These are phyloP conservation scores for Mycetomoellerius zeteki DNA, from an alignment of 1,140 invertebrate species.

Conservation along the genomic window DNA sequence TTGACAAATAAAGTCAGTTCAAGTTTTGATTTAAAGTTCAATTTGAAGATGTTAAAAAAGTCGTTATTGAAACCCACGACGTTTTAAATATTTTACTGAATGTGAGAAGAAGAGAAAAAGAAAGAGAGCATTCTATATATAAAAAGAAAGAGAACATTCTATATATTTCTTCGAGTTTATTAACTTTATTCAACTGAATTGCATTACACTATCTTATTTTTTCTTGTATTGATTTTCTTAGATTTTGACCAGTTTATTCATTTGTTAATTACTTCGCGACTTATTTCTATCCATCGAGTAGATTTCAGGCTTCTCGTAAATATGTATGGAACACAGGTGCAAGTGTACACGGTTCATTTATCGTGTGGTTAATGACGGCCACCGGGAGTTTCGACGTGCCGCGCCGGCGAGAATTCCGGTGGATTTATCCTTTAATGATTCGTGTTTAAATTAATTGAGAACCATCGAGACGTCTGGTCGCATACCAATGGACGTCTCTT, in stretches of 20 bases:
- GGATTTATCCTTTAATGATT: conserved; percentile 73
- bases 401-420: conserved; percentile 36
- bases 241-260: not conserved
- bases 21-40: conserved; percentile 12
- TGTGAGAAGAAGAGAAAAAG: not conserved
- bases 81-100: not conserved
- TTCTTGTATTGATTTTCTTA: not conserved
- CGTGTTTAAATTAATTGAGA: conserved; percentile 68
- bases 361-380: conserved; percentile 72
- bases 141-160: not conserved
- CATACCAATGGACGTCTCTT: conserved; percentile 8
- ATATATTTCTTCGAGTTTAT: not conserved
- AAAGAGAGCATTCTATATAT: not conserved
- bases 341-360: conserved; percentile 72
- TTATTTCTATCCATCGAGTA: conserved; percentile 48
- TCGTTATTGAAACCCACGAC: not conserved
- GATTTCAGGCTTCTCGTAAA: conserved; percentile 62
- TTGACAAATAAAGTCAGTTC: not conserved
- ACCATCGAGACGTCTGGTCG: conserved; percentile 29
- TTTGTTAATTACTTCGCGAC: conserved; percentile 1
- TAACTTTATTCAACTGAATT: not conserved
- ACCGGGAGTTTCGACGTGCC: not conserved
- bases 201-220: not conserved
- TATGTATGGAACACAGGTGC: conserved; percentile 71
- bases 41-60: not conserved